Base-by-base conservation (phyloP, 2,888 invertebrate genomes). In the Hydrotaea cyrtoneurina region DNA sequence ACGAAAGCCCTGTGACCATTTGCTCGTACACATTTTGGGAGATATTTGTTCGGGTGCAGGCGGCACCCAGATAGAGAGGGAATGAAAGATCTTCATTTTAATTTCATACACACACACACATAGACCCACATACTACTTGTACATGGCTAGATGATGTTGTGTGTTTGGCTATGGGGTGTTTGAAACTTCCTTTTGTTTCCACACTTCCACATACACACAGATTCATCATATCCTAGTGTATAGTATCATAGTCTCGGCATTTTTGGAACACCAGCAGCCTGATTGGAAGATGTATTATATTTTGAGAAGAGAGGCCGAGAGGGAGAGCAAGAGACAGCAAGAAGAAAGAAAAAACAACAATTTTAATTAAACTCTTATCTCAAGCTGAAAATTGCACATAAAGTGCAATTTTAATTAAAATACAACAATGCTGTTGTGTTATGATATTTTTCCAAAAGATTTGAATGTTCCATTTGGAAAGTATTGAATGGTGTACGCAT, bases 361-460 rank as follows among this genome's bases (percentile, higher is more conserved):
- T 69, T 69, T 69, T 69, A 69, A 69, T 69, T 69, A 69, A 69
- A 69, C 69, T 69, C 69, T 69, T 69, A 78, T 81, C 50, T 73
- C 7, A 71, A 31, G 17, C 72, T 57, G 21, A 78, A 80, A 66
- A 73, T n/a, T 66, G 50, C 53, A 55, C 50, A 83, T 78, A 66
- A 75, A 66, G 57, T 75, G 57, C 71, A 80, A 53, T 78, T 80
- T 78, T 75, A 72, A 83, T 85, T 80, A 78, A 76, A 82, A 55
- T 85, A 71, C 72, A 82, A 82, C 64, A 80, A 75, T 62, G 50
- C 55, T 62, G 50, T 74, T 55, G 74, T 74, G 69, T 75, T 84
- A 43, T 62, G 13, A 39, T 59, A 26, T 73, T 78, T 78, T 11
- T 46, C 15, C 26, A 71, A 77, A 36, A 71, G 23, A 69, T 72